Evolutionary conservation across 64 coral and sea anemone species (phyloP).

Genomic region (Pocillopora verrucosa): DNA sequence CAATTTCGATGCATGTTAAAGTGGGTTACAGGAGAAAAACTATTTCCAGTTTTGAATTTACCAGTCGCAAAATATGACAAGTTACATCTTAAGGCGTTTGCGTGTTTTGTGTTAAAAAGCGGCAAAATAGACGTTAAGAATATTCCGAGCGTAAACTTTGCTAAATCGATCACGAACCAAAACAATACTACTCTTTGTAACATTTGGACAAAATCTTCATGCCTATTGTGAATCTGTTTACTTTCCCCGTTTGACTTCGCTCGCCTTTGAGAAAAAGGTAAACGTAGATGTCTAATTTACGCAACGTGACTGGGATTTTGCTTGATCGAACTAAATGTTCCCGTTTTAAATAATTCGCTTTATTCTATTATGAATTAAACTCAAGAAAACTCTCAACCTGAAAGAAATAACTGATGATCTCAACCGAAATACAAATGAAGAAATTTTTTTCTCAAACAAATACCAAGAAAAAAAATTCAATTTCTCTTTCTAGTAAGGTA

Average conservation of each 20-base stretch:
- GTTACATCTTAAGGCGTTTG: not conserved
- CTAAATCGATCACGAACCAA: not conserved
- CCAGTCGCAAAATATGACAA: not conserved
- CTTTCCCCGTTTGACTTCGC: too few relatives aligned
- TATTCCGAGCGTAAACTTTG: not conserved
- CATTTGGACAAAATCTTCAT: not conserved
- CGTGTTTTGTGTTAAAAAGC: not conserved
- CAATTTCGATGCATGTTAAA: not conserved
- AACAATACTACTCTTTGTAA: slow-evolving; percentile 6
- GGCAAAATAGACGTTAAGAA: not conserved
- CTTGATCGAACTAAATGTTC: not conserved
- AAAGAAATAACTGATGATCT: too few relatives aligned
- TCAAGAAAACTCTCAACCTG: too few relatives aligned
- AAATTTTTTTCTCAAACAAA: too few relatives aligned
- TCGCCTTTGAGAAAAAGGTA: not conserved
- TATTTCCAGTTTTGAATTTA: not conserved
- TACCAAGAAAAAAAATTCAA: too few relatives aligned
- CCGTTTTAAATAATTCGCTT: too few relatives aligned
- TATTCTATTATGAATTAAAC: too few relatives aligned
- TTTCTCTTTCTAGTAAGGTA: too few relatives aligned
- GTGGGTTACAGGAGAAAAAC: not conserved
- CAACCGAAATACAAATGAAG: too few relatives aligned
- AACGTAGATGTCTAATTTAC: not conserved
- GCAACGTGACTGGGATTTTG: not conserved
- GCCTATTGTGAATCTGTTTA: slow-evolving; percentile 18